A percentile compares a stretch with the other conserved stretches of the same genome.
phyloP scores from a whole-genome alignment of 2,888 invertebrate species.

The Parnassius mnemosyne region DNA sequence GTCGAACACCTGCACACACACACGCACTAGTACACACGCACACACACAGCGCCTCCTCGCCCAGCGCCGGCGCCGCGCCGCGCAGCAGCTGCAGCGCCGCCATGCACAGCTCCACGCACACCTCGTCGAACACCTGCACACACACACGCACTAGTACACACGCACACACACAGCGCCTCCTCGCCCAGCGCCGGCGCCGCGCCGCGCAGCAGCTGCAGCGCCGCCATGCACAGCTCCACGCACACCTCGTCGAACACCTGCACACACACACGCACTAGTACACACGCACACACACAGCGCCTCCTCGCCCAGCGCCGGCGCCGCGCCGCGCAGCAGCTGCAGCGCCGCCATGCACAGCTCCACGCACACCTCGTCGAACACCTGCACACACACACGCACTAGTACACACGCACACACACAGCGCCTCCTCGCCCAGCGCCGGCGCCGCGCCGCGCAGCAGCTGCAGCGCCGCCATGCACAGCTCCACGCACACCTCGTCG shows the following conservation, averaged over 20 bases:
- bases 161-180: constrained; percentile 88
- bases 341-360: constrained; percentile 95
- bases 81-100: constrained; percentile 94
- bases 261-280: constrained; percentile 69
- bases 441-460: constrained; percentile 84
- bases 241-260: constrained; percentile 97
- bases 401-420: constrained; percentile 89
- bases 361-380: constrained; percentile 96
- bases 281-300: constrained; percentile 89
- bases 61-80: constrained; percentile 79
- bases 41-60: constrained; percentile 89
- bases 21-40: constrained; percentile 83
- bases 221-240: constrained; percentile 94
- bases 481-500: constrained; percentile 95
- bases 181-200: constrained; percentile 65
- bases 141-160: constrained; percentile 81
- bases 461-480: constrained; percentile 94
- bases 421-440: constrained; percentile 87
- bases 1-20: constrained; percentile 88
- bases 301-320: constrained; percentile 80
- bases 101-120: constrained; percentile 95
- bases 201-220: constrained; percentile 92
- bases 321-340: constrained; percentile 87
- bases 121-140: constrained; percentile 93
- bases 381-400: constrained; percentile 76